Base-by-base conservation (phyloP, 1,140 invertebrate genomes). In the Lordiphosa stackelbergi region DNA sequence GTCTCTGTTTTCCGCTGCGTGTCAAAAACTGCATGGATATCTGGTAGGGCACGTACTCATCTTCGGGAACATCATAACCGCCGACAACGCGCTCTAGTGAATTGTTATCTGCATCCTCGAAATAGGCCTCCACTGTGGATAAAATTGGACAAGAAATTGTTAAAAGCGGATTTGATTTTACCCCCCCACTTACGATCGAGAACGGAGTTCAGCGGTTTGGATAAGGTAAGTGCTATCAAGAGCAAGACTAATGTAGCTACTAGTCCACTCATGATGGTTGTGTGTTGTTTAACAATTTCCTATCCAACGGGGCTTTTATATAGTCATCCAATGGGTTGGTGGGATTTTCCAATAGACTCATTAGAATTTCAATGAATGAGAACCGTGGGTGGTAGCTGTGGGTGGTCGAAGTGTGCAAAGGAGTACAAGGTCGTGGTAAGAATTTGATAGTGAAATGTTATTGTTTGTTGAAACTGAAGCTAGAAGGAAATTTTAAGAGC, bases 21-120 rank as follows among this genome's bases (percentile, higher is more conserved):
- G 75, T 78, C 0, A 70, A 53, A 47, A 69, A 86, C 58, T 88
- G 86, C 71, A 88, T 78, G 5, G 86, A 88, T 0, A 88, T 41
- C 55, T 87, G 86, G 51, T 86, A 86, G 37, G 85, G 79, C 40
- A 86, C 71, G 28, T 86, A 85, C 48, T 86, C 84, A 42, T 85
- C 75, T 1, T 66, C 46, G 0, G 69, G 63, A 11, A 86, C 73
- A 52, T 70, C 79, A 13, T 77, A 75, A n/a, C 85, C 85, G 5
- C 85, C 85, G 1, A 86, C 85, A 5, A 86, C 79, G 0, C 85
- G 75, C 31, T 86, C 84, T 43, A 83, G 75, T 3, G 85, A 86
- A n/a, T 38, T 64, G 35, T 41, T 41, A 11, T 86, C 79, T 5
- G 46, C 53, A 4, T 42, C 35, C 46, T 81, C 75, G 8, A 86